Evolutionary conservation across 2,888 invertebrate genomes (phyloP).

Genomic region (Sphaerolaimus hirsutus): DNA sequence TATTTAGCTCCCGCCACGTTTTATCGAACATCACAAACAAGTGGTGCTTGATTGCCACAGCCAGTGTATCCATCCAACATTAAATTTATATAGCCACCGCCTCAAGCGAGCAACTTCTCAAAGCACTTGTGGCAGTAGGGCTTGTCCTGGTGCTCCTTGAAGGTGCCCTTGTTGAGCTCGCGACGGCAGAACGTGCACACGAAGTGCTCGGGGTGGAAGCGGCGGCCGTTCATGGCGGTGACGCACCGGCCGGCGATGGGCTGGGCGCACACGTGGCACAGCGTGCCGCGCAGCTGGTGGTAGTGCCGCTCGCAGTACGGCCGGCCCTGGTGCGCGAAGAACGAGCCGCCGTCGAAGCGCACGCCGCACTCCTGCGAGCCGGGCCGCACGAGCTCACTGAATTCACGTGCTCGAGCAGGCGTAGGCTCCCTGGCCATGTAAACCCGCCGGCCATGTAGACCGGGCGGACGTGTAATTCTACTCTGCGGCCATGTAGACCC

Average conservation of each 20-base stretch:
- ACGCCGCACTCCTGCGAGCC: conserved; percentile 72
- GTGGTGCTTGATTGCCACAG: too few species aligned
- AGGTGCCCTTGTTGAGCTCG: conserved; percentile 92
- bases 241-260: conserved; percentile 73
- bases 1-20: too few species aligned
- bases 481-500: too few species aligned
- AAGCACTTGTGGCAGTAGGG: conserved; percentile 95
- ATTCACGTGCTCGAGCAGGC: too few species aligned
- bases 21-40: too few species aligned
- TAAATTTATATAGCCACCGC: too few species aligned
- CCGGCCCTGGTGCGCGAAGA: conserved; percentile 90
- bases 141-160: conserved; percentile 94
- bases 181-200: conserved; percentile 96
- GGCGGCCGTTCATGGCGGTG: conserved; percentile 83
- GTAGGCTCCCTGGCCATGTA: too few species aligned
- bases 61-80: too few species aligned
- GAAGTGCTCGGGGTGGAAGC: conserved; percentile 98
- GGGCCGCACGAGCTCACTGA: too few species aligned
- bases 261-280: conserved; percentile 90
- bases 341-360: conserved; percentile 85
- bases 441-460: too few species aligned
- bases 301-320: conserved; percentile 98
- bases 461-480: too few species aligned
- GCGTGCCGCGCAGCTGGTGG: conserved; percentile 78
- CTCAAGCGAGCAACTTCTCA: conserved; percentile 68